These are phyloP conservation scores for Drosophila setosimentum DNA, from an alignment of 2,888 invertebrate species.

Conservation along the genomic window DNA sequence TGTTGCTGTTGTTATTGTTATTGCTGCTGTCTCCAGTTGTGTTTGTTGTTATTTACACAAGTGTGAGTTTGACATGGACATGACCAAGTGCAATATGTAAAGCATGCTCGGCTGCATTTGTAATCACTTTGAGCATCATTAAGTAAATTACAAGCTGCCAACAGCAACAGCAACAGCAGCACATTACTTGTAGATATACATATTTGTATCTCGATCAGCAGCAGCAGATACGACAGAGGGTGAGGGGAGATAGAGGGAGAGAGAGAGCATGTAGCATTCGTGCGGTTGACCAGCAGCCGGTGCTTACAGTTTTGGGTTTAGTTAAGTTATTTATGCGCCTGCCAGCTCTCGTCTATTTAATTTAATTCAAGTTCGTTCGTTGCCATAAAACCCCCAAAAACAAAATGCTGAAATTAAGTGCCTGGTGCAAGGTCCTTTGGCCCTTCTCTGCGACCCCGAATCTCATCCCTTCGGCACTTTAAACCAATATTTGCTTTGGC, in stretches of 20 bases:
- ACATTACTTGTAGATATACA: slow-evolving; percentile 55
- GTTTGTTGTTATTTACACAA: slow-evolving; percentile 17
- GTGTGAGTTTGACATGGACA: slow-evolving; percentile 60
- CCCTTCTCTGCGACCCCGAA: neutral
- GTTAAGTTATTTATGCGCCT: slow-evolving; percentile 55
- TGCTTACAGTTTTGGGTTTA: slow-evolving; percentile 31
- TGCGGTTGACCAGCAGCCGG: slow-evolving; percentile 44
- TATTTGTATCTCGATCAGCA: slow-evolving; percentile 54
- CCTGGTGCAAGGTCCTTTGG: slow-evolving; percentile 13
- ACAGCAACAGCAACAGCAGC: slow-evolving; percentile 56
- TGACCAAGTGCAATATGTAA: slow-evolving; percentile 62
- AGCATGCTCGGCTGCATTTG: slow-evolving; percentile 63
- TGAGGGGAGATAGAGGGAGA: neutral
- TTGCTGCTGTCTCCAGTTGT: neutral
- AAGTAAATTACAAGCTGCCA: slow-evolving; percentile 68
- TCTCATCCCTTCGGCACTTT: slow-evolving; percentile 29
- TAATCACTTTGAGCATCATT: slow-evolving; percentile 69
- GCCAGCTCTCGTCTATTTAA: slow-evolving; percentile 46
- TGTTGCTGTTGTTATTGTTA: slow-evolving; percentile 4
- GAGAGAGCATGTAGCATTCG: slow-evolving; percentile 9
- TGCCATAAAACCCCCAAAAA: slow-evolving; percentile 28
- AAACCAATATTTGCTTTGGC: slow-evolving; percentile 68
- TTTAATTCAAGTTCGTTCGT: slow-evolving; percentile 46
- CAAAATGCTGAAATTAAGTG: slow-evolving; percentile 47
- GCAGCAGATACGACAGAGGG: neutral